A percentile compares a stretch with the other conserved stretches of the same genome.
phyloP scores from a whole-genome alignment of 2,888 invertebrate genomes.

The Tiliacea citrago region DNA sequence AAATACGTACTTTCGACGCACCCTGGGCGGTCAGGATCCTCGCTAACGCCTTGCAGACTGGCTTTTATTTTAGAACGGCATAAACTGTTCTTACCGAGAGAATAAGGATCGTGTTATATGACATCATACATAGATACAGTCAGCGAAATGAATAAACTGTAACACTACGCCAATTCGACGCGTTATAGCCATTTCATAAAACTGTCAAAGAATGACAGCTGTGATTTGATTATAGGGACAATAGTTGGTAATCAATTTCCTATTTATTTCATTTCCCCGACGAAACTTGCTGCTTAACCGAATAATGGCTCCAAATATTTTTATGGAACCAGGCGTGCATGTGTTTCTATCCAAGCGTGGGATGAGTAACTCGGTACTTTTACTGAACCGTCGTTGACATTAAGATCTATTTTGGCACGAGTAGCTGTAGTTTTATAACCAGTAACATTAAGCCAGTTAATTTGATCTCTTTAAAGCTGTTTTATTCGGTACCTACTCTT shows the following conservation, averaged over 20 bases:
- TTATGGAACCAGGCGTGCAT: constrained; percentile 8
- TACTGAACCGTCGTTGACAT: neutral
- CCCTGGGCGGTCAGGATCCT: neutral
- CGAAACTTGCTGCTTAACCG: neutral
- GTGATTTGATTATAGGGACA: neutral
- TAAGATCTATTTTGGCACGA: constrained; percentile 27
- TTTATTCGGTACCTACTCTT: neutral
- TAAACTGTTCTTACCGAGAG: neutral
- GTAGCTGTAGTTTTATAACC: constrained; percentile 2
- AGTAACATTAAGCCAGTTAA: constrained; percentile 2
- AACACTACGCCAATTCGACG: neutral
- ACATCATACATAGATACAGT: neutral
- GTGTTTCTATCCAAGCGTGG: neutral
- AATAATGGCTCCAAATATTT: constrained; percentile 5
- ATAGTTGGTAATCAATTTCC: neutral
- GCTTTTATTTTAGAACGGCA: neutral
- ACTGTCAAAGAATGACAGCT: neutral
- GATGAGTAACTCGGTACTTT: neutral
- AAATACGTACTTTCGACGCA: neutral
- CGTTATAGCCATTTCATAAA: neutral
- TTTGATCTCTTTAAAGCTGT: constrained; percentile 37
- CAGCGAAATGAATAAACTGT: neutral
- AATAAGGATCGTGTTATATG: neutral
- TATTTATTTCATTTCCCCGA: neutral
- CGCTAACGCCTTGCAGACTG: neutral